Conservation (phyloP, 2,888 invertebrate genomes). For the Tenodera sinensis region DNA sequence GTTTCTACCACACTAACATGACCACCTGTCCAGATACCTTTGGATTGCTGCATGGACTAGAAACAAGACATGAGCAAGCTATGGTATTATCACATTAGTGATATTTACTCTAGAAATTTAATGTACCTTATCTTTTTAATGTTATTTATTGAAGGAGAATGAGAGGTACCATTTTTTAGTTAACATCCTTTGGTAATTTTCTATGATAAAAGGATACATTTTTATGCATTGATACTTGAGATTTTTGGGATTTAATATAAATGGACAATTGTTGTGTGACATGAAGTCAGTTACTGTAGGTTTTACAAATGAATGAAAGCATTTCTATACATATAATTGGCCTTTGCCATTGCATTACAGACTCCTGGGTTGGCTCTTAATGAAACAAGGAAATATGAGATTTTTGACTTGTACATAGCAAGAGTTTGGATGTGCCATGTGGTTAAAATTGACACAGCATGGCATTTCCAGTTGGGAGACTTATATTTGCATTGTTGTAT, state of each 20-base stretch:
- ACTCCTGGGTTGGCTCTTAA: background rate
- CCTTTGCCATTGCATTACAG: background rate
- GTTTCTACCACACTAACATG: background rate
- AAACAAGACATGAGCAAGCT: background rate
- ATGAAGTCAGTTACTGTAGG: background rate
- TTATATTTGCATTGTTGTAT: background rate
- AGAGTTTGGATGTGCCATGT: background rate
- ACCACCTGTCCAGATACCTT: background rate
- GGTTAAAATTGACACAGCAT: background rate
- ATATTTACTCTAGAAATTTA: background rate
- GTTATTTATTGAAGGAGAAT: background rate
- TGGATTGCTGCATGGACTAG: background rate
- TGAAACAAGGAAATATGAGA: background rate
- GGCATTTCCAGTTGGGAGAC: background rate
- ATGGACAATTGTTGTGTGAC: background rate
- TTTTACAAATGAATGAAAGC: background rate
- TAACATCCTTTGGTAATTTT: background rate
- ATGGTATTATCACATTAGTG: background rate
- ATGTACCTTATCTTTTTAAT: background rate
- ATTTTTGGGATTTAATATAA: background rate
- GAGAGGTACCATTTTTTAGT: background rate
- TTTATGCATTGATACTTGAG: background rate
- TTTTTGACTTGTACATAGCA: background rate
- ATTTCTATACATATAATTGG: background rate
- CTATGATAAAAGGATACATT: background rate